Conservation (phyloP, 2,797 vertebrate species). For the Sebastes melanostomus region DNA sequence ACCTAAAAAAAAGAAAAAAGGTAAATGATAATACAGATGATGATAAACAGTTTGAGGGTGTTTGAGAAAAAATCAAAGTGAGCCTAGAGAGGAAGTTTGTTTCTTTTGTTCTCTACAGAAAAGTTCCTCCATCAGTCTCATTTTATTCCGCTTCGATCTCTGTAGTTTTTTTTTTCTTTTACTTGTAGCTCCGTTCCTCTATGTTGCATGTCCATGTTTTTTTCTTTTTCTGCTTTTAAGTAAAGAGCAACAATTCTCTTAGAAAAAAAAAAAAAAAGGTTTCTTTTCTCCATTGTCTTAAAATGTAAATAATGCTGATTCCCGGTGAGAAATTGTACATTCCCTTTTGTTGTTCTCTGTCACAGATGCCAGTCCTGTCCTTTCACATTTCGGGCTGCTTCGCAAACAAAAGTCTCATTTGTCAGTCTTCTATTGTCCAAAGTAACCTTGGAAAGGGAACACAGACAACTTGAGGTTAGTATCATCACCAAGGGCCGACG, state of each 20-base stretch:
- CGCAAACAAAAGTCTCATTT: slow-evolving; percentile 25
- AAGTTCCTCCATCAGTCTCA: slow-evolving; percentile 52
- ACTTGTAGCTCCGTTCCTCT: slow-evolving; percentile 52
- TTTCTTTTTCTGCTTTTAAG: slow-evolving; percentile 53
- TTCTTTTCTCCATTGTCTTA: slow-evolving; percentile 57
- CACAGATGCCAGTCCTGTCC: slow-evolving; percentile 40
- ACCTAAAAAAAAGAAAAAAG: slow-evolving; percentile 32
- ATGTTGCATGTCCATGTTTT: slow-evolving; percentile 58
- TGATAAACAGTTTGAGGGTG: slow-evolving; percentile 65
- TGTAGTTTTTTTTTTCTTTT: slow-evolving; percentile 30
- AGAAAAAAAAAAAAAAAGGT: slow-evolving; percentile 43
- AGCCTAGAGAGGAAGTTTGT: slow-evolving; percentile 71
- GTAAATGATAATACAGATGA: slow-evolving; percentile 62
- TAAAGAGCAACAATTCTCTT: slow-evolving; percentile 65
- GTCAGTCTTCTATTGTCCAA: slow-evolving; percentile 50
- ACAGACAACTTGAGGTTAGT: background rate
- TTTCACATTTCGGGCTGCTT: slow-evolving; percentile 49
- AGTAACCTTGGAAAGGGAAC: slow-evolving; percentile 51
- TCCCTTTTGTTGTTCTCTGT: slow-evolving; percentile 67
- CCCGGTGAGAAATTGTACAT: slow-evolving; percentile 72
- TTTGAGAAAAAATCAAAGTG: slow-evolving; percentile 68
- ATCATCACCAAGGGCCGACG: background rate
- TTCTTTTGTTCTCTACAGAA: slow-evolving; percentile 64
- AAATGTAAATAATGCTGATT: slow-evolving; percentile 71
- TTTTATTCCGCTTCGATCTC: slow-evolving; percentile 39